Base-by-base conservation (phyloP, 2,888 invertebrate genomes). In the Amphimallon solstitiale region DNA sequence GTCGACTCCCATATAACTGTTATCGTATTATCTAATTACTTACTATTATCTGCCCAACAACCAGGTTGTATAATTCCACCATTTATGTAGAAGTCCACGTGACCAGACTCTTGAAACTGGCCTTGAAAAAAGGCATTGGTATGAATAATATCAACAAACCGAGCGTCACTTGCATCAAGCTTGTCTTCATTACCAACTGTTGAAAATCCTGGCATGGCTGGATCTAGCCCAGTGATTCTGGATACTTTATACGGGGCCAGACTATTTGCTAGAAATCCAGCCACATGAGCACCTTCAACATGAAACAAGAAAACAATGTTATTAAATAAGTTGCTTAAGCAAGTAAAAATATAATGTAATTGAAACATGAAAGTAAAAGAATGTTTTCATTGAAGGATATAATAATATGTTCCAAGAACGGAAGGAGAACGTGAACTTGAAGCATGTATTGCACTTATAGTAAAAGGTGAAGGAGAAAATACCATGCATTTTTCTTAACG, bases 21-120 rank as follows among this genome's bases (percentile, higher is more conserved):
- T n/a, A n/a, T n/a, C n/a, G n/a, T n/a, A n/a, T n/a, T n/a, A n/a
- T 46, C 7, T 17, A 21, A 17, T 15, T 14, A 17, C 76, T 80
- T 74, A 83, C 84, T 81, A 65, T 79, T 78, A 78, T 80, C 77
- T 65, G 82, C 81, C 83, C 85, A 82, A 75, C 91, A 91, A 0
- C 90, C 90, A 0, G 90, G 90, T 71, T 91, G 91, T 38, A 85
- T 82, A 19, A 88, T 83, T 0, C 91, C 91, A 0, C 91, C 91
- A 73, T 91, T 91, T 77, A 90, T 84, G 73, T 90, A 91, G 76
- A 91, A 92, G 74, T 92, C 91, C 0, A 88, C 86, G 75, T 91
- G 89, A 0, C 91, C 91, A 70, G 87, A 86, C 34, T 86, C 82
- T 71, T 89, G 87, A 14, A 88, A 78, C 72, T 88, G 87, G 0